Percentiles rank a stretch among this genome's conserved stretches.
phyloP scores from a whole-genome alignment of 2,113 vertebrate species.

The Sapayoa aenigma region DNA sequence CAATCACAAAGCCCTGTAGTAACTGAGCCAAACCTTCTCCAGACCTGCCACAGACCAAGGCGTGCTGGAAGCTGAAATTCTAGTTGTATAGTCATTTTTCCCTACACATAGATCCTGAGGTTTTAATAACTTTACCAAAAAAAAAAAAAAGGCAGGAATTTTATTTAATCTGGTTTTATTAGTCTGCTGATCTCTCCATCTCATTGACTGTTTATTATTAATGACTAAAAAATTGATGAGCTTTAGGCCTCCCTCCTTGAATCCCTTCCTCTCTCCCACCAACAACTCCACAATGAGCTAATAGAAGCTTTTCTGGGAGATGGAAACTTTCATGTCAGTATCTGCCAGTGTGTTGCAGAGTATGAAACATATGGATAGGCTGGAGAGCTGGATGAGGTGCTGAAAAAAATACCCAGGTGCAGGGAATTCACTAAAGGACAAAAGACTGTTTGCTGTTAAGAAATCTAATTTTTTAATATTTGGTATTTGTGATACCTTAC shows the following conservation, averaged over 20 bases:
- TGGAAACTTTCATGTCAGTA: background rate
- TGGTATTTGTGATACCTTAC: background rate
- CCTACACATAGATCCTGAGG: background rate
- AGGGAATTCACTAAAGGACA: slow-evolving; percentile 34
- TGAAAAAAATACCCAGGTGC: slow-evolving; percentile 31
- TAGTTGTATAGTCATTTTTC: background rate
- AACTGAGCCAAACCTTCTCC: background rate
- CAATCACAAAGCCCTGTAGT: background rate
- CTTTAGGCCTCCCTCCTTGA: background rate
- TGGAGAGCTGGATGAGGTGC: background rate
- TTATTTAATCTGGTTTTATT: slow-evolving; percentile 38
- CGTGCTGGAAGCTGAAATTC: background rate
- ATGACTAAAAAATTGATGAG: slow-evolving; percentile 7
- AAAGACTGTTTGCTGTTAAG: slow-evolving; percentile 19
- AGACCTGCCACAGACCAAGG: background rate
- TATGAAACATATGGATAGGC: background rate
- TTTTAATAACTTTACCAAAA: slow-evolving; percentile 32
- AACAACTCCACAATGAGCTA: slow-evolving; percentile 1
- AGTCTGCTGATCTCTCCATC: slow-evolving; percentile 7
- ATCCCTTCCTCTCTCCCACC: background rate
- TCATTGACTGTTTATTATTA: background rate
- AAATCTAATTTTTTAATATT: slow-evolving; percentile 31
- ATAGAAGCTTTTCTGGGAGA: background rate
- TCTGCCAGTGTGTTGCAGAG: background rate
- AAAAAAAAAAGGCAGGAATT: background rate